Evolutionary conservation across 2,888 invertebrate genomes (phyloP).

Genomic region (Thera obeliscata): DNA sequence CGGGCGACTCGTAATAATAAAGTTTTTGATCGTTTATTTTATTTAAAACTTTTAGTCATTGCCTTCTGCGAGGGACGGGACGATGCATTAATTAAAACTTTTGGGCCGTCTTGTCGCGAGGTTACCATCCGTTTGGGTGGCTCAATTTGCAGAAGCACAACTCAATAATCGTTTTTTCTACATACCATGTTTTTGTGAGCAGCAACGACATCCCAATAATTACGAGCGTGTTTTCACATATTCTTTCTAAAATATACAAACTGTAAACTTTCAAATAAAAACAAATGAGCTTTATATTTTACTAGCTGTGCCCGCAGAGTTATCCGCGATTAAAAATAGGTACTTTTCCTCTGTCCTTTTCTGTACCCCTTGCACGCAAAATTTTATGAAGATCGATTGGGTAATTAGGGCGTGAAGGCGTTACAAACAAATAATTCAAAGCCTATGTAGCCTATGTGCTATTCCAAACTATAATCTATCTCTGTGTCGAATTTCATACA

Average conservation of each 20-base stretch:
- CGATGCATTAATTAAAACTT: slow-evolving; percentile 44
- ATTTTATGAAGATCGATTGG: too few species aligned
- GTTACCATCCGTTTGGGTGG: slow-evolving; percentile 23
- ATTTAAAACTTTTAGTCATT: slow-evolving; percentile 37
- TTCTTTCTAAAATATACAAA: background rate
- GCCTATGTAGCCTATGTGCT: too few species aligned
- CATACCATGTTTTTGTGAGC: background rate
- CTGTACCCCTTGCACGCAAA: too few species aligned
- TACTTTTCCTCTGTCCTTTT: too few species aligned
- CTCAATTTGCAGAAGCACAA: slow-evolving; percentile 21
- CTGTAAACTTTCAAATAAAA: slow-evolving; percentile 11
- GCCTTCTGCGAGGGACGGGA: slow-evolving; percentile 34
- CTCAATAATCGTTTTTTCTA: slow-evolving; percentile 18
- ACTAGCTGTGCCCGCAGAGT: background rate
- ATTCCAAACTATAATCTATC: too few species aligned
- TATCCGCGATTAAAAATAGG: too few species aligned
- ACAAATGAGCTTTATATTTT: slow-evolving; percentile 10
- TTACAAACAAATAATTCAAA: too few species aligned
- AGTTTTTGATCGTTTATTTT: slow-evolving; percentile 41
- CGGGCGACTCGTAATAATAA: slow-evolving; percentile 32
- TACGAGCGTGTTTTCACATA: background rate
- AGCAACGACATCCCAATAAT: background rate
- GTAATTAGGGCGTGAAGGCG: too few species aligned
- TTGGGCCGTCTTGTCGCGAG: slow-evolving; percentile 30
- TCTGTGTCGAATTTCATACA: too few species aligned